phyloP scores from a whole-genome alignment of 1,140 invertebrate genomes.

The Sarcophaga peregrina region DNA sequence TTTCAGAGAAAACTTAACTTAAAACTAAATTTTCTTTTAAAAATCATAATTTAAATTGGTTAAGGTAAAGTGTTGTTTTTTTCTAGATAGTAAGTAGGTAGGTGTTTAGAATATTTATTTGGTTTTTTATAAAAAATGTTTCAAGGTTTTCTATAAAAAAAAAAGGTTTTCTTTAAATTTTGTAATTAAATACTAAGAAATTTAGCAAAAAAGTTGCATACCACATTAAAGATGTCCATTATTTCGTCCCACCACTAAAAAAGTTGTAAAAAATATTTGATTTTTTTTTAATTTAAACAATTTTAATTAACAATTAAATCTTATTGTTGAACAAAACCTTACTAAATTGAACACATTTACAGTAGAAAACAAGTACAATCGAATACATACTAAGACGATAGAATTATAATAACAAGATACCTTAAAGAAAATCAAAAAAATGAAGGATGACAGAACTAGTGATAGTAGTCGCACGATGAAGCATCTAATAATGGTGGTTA shows the following conservation, averaged over 20 bases:
- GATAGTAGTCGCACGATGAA: background rate
- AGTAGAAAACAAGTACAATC: background rate
- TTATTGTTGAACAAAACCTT: background rate
- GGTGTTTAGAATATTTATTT: too few species aligned
- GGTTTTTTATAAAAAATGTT: too few species aligned
- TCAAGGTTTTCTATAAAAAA: background rate
- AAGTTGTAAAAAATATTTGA: slow-evolving; percentile 58
- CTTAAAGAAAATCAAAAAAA: slow-evolving; percentile 5
- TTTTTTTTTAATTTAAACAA: slow-evolving; percentile 37
- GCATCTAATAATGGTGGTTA: too few species aligned
- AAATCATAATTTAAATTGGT: too few species aligned
- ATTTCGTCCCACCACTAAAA: slow-evolving; percentile 95
- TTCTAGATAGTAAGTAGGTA: too few species aligned
- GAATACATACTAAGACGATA: background rate
- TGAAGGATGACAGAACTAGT: background rate
- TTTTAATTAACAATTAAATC: background rate
- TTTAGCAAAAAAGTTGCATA: slow-evolving; percentile 69
- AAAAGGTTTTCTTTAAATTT: background rate
- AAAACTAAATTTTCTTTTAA: too few species aligned
- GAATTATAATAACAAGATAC: background rate
- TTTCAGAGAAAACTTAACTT: too few species aligned
- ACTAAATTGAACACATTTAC: background rate
- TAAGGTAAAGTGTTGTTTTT: too few species aligned
- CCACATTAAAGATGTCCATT: slow-evolving; percentile 92
- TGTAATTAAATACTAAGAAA: slow-evolving; percentile 6